These are phyloP conservation scores for Mesitornis unicolor DNA, from an alignment of 2,113 vertebrate genomes.

Conservation along the genomic window DNA sequence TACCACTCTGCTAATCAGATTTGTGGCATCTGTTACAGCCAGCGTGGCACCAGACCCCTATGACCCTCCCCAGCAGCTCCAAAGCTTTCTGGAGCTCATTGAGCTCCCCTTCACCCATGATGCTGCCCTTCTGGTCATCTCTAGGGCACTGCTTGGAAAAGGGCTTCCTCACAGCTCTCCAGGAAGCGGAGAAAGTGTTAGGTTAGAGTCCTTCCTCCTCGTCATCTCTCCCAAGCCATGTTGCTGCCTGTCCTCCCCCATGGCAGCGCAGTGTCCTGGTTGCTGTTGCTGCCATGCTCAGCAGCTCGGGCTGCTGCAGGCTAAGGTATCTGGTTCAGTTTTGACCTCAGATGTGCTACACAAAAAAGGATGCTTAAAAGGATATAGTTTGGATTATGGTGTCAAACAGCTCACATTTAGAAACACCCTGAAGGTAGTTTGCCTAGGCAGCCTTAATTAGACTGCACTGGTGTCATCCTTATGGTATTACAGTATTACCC, in stretches of 20 bases:
- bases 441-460: too few species aligned
- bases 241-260: background rate
- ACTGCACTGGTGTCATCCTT: background rate
- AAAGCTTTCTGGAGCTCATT: background rate
- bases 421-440: background rate
- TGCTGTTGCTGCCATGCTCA: background rate
- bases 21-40: background rate
- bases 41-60: accelerated
- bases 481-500: background rate
- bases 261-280: background rate
- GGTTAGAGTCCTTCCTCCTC: background rate
- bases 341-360: background rate
- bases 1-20: accelerated
- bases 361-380: background rate
- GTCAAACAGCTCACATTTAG: background rate
- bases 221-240: background rate
- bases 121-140: background rate
- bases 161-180: background rate
- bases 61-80: accelerated
- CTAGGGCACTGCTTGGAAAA: accelerated
- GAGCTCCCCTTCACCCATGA: background rate
- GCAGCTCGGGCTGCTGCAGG: background rate
- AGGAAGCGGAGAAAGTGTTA: background rate
- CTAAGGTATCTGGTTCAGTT: accelerated
- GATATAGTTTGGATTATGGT: background rate